These are phyloP conservation scores for Myripristis murdjan DNA, from an alignment of 2,797 vertebrate genomes.

Conservation along the genomic window DNA sequence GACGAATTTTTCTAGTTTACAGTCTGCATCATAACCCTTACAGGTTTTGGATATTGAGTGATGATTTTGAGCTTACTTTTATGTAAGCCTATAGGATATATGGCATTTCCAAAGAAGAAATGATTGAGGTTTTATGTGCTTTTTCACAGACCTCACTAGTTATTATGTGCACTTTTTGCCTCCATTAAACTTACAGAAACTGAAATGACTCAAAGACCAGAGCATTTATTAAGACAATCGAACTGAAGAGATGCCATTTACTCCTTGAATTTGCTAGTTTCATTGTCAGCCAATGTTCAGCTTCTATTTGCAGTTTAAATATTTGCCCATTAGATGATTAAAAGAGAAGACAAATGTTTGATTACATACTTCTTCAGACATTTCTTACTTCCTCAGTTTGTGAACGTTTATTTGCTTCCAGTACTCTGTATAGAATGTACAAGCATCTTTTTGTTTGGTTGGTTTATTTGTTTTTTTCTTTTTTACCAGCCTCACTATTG, in stretches of 20 bases:
- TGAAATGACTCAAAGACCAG: neutral
- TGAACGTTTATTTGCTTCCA: neutral
- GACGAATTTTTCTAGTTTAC: neutral
- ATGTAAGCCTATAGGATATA: too few relatives aligned
- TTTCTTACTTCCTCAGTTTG: neutral
- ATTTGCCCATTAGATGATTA: neutral
- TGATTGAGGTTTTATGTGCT: too few relatives aligned
- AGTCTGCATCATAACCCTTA: too few relatives aligned
- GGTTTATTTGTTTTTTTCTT: neutral
- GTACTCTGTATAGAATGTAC: too few relatives aligned
- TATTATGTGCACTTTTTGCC: constrained; percentile 11
- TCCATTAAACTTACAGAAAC: neutral
- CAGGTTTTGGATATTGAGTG: too few relatives aligned
- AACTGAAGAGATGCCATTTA: constrained; percentile 15
- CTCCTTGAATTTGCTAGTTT: constrained; percentile 15
- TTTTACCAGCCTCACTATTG: too few relatives aligned
- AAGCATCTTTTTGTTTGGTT: neutral
- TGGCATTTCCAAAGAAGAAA: too few relatives aligned
- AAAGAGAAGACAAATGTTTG: constrained; percentile 15
- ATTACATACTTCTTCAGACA: neutral
- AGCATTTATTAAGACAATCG: constrained; percentile 26
- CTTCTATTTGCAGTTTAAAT: neutral
- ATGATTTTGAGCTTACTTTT: too few relatives aligned
- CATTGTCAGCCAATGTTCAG: neutral
- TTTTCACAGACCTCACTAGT: neutral